phyloP scores from a whole-genome alignment of 2,797 vertebrate species.

The Halcyon chelicuti region DNA sequence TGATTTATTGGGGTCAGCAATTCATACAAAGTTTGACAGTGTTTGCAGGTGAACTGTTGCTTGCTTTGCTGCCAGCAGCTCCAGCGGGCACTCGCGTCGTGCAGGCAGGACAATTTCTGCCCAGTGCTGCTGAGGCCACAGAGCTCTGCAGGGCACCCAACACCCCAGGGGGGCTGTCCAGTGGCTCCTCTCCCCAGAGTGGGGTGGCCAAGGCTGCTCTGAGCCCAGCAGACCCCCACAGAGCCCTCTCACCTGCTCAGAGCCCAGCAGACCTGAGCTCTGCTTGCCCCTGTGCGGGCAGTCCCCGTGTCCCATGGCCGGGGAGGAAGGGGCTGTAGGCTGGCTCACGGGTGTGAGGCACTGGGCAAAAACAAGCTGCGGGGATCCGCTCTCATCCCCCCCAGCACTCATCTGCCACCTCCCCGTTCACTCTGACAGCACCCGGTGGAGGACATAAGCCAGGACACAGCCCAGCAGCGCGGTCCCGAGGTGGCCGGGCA shows the following conservation, averaged over 20 bases:
- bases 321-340: background rate
- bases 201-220: background rate
- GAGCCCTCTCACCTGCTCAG: background rate
- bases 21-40: background rate
- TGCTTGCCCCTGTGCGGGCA: background rate
- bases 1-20: constrained; percentile 29
- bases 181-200: accelerated
- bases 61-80: background rate
- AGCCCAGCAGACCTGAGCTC: background rate
- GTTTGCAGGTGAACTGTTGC: background rate
- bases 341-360: accelerated
- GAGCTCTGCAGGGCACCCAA: background rate
- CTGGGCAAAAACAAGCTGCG: accelerated
- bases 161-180: background rate
- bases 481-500: background rate
- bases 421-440: background rate
- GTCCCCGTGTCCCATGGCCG: accelerated
- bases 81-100: accelerated
- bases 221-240: background rate
- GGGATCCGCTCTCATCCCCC: background rate
- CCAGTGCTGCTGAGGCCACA: accelerated
- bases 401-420: accelerated
- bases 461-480: constrained; percentile 39
- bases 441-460: background rate
- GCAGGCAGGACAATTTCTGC: background rate